Conservation (phyloP, 2,888 invertebrate species). For the Eupithecia insigniata region DNA sequence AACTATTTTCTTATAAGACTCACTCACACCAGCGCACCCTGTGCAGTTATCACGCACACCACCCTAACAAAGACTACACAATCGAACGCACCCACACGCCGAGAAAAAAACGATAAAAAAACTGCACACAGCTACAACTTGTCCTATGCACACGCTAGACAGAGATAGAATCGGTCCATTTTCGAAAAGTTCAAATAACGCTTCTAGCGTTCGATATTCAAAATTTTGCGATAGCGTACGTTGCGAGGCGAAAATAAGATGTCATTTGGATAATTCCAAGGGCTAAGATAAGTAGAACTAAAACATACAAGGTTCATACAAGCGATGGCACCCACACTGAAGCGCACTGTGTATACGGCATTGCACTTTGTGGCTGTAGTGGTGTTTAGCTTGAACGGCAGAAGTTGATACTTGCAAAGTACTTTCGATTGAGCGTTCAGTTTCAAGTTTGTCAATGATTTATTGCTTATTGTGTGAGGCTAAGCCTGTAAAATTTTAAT, state of each 20-base stretch:
- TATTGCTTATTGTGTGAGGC: slow-evolving; percentile 24
- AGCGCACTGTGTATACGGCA: slow-evolving; percentile 58
- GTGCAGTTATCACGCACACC: slow-evolving; percentile 60
- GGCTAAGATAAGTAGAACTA: slow-evolving; percentile 73
- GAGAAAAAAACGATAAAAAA: slow-evolving; percentile 84
- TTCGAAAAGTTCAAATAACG: slow-evolving; percentile 49
- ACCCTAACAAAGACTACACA: slow-evolving; percentile 59
- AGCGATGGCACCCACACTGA: slow-evolving; percentile 72
- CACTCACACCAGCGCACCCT: slow-evolving; percentile 59
- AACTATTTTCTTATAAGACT: slow-evolving; percentile 83
- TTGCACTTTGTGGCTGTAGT: slow-evolving; percentile 72
- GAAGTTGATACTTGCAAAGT: slow-evolving; percentile 55
- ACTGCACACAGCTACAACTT: slow-evolving; percentile 69
- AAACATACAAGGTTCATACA: slow-evolving; percentile 79
- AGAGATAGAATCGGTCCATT: slow-evolving; percentile 56
- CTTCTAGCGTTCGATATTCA: slow-evolving; percentile 33
- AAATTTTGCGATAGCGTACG: slow-evolving; percentile 36
- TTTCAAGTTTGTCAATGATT: slow-evolving; percentile 34
- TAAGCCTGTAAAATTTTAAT: slow-evolving; percentile 20
- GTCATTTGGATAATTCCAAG: slow-evolving; percentile 63
- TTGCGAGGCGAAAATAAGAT: slow-evolving; percentile 53
- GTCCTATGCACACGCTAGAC: slow-evolving; percentile 53
- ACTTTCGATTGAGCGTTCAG: slow-evolving; percentile 44
- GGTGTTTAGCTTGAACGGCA: slow-evolving; percentile 58
- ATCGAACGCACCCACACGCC: slow-evolving; percentile 81